Base-by-base conservation (phyloP, 2,113 vertebrate genomes). In the Scomber japonicus region DNA sequence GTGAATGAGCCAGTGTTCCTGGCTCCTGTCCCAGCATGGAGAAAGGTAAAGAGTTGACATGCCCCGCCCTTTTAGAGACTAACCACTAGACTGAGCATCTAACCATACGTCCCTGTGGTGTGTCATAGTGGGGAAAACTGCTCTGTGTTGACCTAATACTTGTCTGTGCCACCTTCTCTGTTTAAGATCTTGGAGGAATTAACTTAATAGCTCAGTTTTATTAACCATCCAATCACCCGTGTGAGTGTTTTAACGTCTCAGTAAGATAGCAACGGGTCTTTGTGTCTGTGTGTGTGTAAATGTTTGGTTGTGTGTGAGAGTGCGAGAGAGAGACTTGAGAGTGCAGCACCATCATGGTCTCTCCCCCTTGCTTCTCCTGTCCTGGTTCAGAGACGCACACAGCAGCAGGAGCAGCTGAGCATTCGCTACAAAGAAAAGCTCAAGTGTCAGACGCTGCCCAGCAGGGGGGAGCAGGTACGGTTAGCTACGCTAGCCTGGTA, bases 11-110 rank as follows among this genome's bases (percentile, higher is more conserved):
- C 96, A 84, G 91, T 94, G 72, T 93, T 81, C 55, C 92, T 95
- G 93, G 94, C 94, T 66, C 94, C 95, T 75, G 90, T 93, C 30
- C 97, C 97, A 24, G 97, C 96, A 61, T 99, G 97, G 97, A 98
- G 97, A 96, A 97, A 99, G 98, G 98, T 99, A 99, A 99, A 89
- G 62, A 79, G 78, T 71, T 64, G 21, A 55, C 3, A n/a, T 5
- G 21, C 16, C 45, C 27, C 27, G 5, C 0, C 40, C 71, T 40
- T 15, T 2, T 70, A 77, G 72, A 79, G 53, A 77, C 85, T 82
- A 84, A 85, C 70, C 3, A 17, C 46, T 71, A 80, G 21, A 56
- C 49, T 62, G 55, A 70, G 68, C 65, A 16, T 70, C 77, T 80
- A 87, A 84, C 63, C 44, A 7, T 63, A 40, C 50, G 35, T 72